These are phyloP conservation scores for Chironomus tepperi DNA, from an alignment of 1,140 invertebrate genomes.

Conservation along the genomic window DNA sequence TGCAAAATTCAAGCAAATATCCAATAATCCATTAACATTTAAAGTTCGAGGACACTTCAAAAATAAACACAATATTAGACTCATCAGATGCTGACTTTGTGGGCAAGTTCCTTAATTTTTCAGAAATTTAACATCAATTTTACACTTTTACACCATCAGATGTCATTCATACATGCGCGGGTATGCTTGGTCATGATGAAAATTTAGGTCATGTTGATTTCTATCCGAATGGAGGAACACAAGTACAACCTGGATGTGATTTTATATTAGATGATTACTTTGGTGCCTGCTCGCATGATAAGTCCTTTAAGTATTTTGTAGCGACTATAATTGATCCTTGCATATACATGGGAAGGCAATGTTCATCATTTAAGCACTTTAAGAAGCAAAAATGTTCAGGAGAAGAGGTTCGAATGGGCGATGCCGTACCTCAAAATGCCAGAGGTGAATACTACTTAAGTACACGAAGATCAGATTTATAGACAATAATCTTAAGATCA, in stretches of 20 bases:
- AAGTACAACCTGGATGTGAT: slow-evolving; percentile 65
- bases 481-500: background rate
- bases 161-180: slow-evolving; percentile 63
- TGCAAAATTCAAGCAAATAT: too few species aligned
- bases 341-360: slow-evolving; percentile 49
- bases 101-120: background rate
- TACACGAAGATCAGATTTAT: too few species aligned
- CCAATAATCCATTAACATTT: background rate
- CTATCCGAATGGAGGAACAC: slow-evolving; percentile 68
- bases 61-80: slow-evolving; percentile 49
- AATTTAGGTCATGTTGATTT: slow-evolving; percentile 68
- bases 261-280: slow-evolving; percentile 42
- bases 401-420: slow-evolving; percentile 49
- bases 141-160: slow-evolving; percentile 37
- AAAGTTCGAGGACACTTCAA: slow-evolving; percentile 50
- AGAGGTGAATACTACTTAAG: slow-evolving; percentile 54
- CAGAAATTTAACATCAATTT: background rate
- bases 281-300: slow-evolving; percentile 62
- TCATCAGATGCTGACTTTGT: slow-evolving; percentile 62
- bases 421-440: slow-evolving; percentile 40
- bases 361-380: slow-evolving; percentile 49
- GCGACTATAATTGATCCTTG: slow-evolving; percentile 53
- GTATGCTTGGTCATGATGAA: slow-evolving; percentile 49
- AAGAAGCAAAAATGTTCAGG: slow-evolving; percentile 46
- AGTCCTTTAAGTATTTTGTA: slow-evolving; percentile 56